Evolutionary conservation across 2,888 invertebrate species (phyloP).

Genomic region (Patella pellucida): DNA sequence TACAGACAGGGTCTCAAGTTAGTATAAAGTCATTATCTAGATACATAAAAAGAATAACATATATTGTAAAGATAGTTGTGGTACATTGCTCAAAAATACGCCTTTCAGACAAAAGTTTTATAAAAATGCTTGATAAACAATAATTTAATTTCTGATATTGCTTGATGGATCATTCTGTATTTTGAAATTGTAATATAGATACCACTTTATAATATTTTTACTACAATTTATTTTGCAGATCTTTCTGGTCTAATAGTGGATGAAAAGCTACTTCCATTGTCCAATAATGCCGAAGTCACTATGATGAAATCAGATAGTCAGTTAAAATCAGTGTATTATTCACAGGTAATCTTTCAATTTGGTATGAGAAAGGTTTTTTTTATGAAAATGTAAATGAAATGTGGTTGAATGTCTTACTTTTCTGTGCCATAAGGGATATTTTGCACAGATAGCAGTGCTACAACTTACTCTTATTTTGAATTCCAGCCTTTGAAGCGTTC

Average conservation of each 20-base stretch:
- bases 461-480: no score
- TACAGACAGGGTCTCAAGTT: conserved; percentile 22
- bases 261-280: conserved; percentile 35
- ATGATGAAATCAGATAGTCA: conserved; percentile 45
- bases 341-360: conserved; percentile 35
- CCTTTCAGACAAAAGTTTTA: no score
- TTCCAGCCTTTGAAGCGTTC: no score
- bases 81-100: no score
- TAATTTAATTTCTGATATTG: no score
- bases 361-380: not conserved
- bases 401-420: not conserved
- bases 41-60: no score
- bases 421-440: not conserved
- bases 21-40: not conserved
- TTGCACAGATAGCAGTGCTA: no score
- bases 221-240: conserved; percentile 14
- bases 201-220: no score
- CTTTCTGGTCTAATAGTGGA: conserved; percentile 48
- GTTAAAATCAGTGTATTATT: conserved; percentile 46
- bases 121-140: no score
- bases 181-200: no score
- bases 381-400: not conserved
- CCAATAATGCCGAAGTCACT: conserved; percentile 41
- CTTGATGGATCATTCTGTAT: no score
- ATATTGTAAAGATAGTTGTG: no score